Conservation (phyloP, 2,113 vertebrate species). For the Lutjanus erythropterus region DNA sequence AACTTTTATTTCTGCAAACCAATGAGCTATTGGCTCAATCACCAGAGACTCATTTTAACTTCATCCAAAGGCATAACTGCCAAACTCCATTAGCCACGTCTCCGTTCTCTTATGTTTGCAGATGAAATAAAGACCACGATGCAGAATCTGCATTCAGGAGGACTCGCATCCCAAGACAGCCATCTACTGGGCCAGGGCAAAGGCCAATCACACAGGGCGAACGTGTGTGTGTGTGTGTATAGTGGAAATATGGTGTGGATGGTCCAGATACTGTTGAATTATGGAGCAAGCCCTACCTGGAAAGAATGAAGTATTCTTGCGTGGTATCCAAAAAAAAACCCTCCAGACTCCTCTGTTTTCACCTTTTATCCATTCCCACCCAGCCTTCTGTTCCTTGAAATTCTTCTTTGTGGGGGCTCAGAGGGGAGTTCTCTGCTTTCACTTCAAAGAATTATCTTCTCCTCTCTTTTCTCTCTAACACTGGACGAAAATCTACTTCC, state of each 20-base stretch:
- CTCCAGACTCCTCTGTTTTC: slow-evolving; percentile 48
- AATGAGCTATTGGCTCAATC: slow-evolving; percentile 36
- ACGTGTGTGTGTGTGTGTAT: slow-evolving; percentile 1
- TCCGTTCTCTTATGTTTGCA: slow-evolving; percentile 36
- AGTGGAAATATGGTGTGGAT: slow-evolving; percentile 31
- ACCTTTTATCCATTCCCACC: slow-evolving; percentile 48
- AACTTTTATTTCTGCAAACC: slow-evolving; percentile 38
- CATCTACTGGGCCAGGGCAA: slow-evolving; percentile 56
- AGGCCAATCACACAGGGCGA: slow-evolving; percentile 46
- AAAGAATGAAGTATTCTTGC: slow-evolving; percentile 57
- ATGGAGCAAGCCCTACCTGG: slow-evolving; percentile 60
- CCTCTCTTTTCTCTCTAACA: slow-evolving; percentile 34
- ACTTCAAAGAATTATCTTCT: slow-evolving; percentile 55
- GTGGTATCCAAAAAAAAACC: slow-evolving; percentile 27
- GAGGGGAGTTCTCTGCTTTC: slow-evolving; percentile 49
- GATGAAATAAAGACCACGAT: slow-evolving; percentile 43
- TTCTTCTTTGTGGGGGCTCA: slow-evolving; percentile 44
- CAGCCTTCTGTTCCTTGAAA: slow-evolving; percentile 41
- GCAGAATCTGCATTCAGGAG: slow-evolving; percentile 66
- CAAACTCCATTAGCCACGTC: slow-evolving; percentile 49
- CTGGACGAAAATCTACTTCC: slow-evolving; percentile 19
- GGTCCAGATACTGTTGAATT: slow-evolving; percentile 67
- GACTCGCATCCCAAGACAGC: slow-evolving; percentile 45
- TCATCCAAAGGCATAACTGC: slow-evolving; percentile 40
- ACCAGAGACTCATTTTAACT: slow-evolving; percentile 48